Evolutionary conservation across 2,113 vertebrate species (phyloP).

Genomic region (Lamprologus speciosus): DNA sequence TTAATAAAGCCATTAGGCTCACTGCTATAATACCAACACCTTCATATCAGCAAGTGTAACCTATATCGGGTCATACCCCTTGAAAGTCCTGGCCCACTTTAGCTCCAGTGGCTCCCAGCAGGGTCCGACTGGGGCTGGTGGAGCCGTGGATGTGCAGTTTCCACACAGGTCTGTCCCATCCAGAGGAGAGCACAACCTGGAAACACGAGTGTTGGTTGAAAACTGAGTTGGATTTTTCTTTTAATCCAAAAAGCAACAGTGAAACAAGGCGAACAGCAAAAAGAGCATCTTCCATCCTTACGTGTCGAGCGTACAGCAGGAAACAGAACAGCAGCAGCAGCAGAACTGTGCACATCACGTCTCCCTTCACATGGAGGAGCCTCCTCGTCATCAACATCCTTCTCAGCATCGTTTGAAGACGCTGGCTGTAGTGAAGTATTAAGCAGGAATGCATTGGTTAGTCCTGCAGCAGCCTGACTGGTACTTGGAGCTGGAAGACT

Average conservation of each 20-base stretch:
- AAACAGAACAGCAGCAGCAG: constrained; percentile 74
- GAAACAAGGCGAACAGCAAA: neutral
- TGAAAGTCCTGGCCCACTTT: neutral
- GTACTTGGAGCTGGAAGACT: neutral
- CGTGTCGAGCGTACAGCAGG: constrained; percentile 79
- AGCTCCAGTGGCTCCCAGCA: constrained; percentile 17
- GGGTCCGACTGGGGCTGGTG: constrained; percentile 36
- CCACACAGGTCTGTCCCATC: constrained; percentile 3
- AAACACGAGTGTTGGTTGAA: neutral
- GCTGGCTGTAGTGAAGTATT: neutral
- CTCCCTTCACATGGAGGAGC: constrained; percentile 76
- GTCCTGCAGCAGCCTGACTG: neutral
- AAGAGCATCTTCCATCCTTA: neutral
- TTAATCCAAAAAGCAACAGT: neutral
- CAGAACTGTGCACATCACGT: constrained; percentile 80
- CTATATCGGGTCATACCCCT: neutral
- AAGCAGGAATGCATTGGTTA: neutral
- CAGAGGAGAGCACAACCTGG: constrained; percentile 35
- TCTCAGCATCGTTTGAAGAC: neutral
- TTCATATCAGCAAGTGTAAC: neutral
- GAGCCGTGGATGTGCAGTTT: constrained; percentile 25
- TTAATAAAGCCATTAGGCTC: neutral
- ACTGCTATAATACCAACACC: neutral
- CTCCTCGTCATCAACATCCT: constrained; percentile 71
- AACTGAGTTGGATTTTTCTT: neutral